Base-by-base conservation (phyloP, 2,113 vertebrate genomes). In the Chunga burmeisteri region DNA sequence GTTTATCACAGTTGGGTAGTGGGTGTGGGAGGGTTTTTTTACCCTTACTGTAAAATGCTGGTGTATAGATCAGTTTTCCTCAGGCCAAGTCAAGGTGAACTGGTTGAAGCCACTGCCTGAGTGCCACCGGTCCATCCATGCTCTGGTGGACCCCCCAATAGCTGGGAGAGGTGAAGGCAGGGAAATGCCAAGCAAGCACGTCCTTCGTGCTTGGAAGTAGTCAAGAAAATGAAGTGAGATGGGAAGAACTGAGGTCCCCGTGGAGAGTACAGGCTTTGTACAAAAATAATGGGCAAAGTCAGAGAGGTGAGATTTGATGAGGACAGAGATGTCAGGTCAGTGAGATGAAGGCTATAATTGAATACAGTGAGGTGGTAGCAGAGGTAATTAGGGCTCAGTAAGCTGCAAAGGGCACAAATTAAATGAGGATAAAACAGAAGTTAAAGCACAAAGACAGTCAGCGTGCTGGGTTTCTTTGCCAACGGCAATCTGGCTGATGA, bases 291-390 rank as follows among this genome's bases (percentile, higher is more conserved):
- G 83, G 86, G 89, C 84, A 94, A 97, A 95, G 96, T 95, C 94
- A 95, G 78, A 90, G 86, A 95, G 94, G 95, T 97, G 91, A 97
- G 94, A 91, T 93, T 96, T 95, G 95, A 94, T 94, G 97, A 96
- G 95, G 95, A 89, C 95, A 73, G 78, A 96, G 78, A 93, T 4
- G 0, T 90, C 78, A 87, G 96, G 96, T 95, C 94, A 97, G 81
- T 47, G 73, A 91, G 93, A 94, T 89, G 74, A 91, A 91, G 89
- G 70, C 89, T 94, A 13, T 97, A 97, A 96, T 94, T 93, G 91
- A 97, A 93, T 90, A 93, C 18, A 26, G 71, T 74, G 85, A 96
- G 72, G 96, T 92, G 82, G 94, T 44, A 94, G 93, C 94, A 87
- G 84, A 96, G 91, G 95, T 95, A 97, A 96, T 97, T 96, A 97